A percentile compares a stretch with the other conserved stretches of the same genome.
These are phyloP conservation scores for Isichthys henryi DNA, from an alignment of 2,113 vertebrate genomes.

Conservation along the genomic window DNA sequence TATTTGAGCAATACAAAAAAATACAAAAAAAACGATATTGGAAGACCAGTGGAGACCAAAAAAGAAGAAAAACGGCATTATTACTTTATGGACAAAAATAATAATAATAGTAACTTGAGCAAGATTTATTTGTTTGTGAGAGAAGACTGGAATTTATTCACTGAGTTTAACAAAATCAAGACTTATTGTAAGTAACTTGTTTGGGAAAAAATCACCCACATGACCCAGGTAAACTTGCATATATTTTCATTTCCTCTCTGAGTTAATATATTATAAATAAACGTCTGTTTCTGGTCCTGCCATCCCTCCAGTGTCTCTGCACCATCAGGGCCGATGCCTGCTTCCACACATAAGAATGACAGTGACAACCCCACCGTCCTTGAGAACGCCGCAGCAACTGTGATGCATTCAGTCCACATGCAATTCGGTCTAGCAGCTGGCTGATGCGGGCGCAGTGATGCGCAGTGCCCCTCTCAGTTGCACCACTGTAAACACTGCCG, in stretches of 20 bases:
- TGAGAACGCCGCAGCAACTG: background rate
- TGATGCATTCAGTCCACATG: background rate
- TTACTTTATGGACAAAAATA: background rate
- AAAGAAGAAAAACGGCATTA: background rate
- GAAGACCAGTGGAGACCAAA: background rate
- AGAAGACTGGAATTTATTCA: background rate
- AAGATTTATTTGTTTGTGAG: background rate
- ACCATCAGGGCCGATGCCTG: background rate
- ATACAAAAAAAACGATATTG: background rate
- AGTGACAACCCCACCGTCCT: background rate
- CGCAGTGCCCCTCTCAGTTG: background rate
- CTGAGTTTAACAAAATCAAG: background rate
- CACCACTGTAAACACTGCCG: background rate
- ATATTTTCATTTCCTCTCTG: background rate
- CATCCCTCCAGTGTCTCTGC: background rate
- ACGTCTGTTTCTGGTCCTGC: background rate
- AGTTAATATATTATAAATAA: background rate
- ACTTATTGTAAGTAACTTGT: background rate
- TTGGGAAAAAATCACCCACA: background rate
- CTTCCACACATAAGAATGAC: background rate
- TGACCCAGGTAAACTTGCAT: background rate
- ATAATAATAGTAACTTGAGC: background rate
- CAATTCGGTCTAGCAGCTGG: background rate
- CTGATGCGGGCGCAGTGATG: background rate
- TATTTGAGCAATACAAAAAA: too few species aligned